A percentile compares a stretch with the other conserved stretches of the same genome.
phyloP scores from a whole-genome alignment of 2,888 invertebrate genomes.

The Nemapogon koenigi region DNA sequence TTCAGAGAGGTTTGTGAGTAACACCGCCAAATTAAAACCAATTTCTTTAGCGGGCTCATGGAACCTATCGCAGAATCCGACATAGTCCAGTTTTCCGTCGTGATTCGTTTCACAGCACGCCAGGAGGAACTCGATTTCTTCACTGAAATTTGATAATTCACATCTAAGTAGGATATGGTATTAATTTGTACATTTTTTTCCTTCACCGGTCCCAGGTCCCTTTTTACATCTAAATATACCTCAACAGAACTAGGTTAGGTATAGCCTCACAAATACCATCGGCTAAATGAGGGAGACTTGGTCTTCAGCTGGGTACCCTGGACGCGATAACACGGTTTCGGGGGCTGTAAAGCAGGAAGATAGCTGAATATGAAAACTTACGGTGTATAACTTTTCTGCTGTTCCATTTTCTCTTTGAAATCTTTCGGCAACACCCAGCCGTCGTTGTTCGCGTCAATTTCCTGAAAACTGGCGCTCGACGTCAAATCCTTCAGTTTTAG shows the following conservation, averaged over 20 bases:
- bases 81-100: conserved; percentile 98
- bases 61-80: conserved; percentile 97
- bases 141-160: conserved; percentile 63
- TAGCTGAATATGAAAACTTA: no score
- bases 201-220: no score
- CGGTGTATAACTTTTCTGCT: conserved; percentile 96
- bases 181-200: no score
- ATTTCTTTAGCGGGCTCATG: conserved; percentile 99
- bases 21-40: conserved; percentile 97
- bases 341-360: no score
- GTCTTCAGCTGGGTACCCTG: no score
- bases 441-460: conserved; percentile 94
- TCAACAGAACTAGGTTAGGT: no score
- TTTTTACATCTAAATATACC: no score
- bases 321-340: no score
- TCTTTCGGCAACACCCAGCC: conserved; percentile 99
- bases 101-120: conserved; percentile 98
- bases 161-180: neutral
- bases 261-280: no score
- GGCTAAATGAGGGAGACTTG: no score
- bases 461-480: conserved; percentile 88
- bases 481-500: conserved; percentile 96
- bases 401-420: conserved; percentile 99
- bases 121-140: conserved; percentile 97
- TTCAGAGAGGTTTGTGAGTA: conserved; percentile 97